Evolutionary conservation across 2,113 vertebrate species (phyloP).

Genomic region (Oreochromis tanganicae): DNA sequence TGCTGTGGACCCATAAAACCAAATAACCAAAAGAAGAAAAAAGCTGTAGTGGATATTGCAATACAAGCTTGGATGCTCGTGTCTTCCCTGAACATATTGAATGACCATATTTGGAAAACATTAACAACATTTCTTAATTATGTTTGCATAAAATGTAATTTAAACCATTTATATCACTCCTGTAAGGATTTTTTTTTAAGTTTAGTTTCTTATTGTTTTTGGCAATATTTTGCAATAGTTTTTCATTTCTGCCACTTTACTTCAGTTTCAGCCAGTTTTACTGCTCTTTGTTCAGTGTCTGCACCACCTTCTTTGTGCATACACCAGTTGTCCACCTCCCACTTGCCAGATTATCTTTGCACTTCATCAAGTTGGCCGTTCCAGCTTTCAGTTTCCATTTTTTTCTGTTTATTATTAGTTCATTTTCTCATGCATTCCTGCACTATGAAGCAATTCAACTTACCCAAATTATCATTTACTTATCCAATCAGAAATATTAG

Average conservation of each 20-base stretch:
- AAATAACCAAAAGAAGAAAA: not conserved
- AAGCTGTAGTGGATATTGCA: not conserved
- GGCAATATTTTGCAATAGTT: not conserved
- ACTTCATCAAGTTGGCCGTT: not conserved
- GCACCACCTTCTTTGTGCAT: not conserved
- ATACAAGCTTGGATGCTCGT: not conserved
- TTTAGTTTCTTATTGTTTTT: not conserved
- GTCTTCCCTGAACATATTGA: not conserved
- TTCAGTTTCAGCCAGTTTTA: not conserved
- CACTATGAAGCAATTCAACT: not conserved
- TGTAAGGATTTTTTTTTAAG: fast-evolving
- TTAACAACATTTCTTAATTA: not conserved
- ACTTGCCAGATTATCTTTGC: not conserved
- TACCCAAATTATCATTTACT: not conserved
- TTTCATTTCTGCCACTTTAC: not conserved
- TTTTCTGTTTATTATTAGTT: not conserved
- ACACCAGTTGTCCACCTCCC: not conserved
- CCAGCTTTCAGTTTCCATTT: not conserved
- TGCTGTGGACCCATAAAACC: not conserved
- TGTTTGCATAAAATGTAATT: not conserved
- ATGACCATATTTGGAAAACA: not conserved
- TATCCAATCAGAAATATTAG: fast-evolving
- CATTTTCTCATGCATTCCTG: not conserved
- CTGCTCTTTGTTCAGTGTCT: not conserved
- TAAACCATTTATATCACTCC: not conserved